phyloP scores from a whole-genome alignment of 2,888 invertebrate genomes.

The Drosophila kuntzei region DNA sequence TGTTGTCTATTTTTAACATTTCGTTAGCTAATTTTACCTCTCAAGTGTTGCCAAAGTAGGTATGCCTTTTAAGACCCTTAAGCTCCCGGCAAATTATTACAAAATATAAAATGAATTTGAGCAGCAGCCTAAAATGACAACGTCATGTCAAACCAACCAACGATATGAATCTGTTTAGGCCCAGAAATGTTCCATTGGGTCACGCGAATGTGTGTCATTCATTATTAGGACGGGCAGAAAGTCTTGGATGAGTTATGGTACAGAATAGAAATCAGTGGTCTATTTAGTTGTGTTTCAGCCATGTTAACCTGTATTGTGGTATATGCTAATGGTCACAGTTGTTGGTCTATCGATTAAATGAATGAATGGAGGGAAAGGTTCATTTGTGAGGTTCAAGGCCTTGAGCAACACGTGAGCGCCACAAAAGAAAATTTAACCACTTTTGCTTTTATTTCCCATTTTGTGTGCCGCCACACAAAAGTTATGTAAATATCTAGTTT shows the following conservation, averaged over 20 bases:
- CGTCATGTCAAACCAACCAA: slow-evolving; percentile 2
- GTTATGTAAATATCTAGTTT: slow-evolving; percentile 49
- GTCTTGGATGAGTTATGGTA: slow-evolving; percentile 36
- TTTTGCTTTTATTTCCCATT: slow-evolving; percentile 51
- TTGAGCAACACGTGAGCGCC: slow-evolving; percentile 54
- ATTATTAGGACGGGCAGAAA: slow-evolving; percentile 24
- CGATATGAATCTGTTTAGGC: slow-evolving; percentile 6
- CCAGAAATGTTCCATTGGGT: slow-evolving; percentile 31
- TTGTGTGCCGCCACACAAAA: slow-evolving; percentile 25
- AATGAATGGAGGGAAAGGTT: slow-evolving; percentile 9
- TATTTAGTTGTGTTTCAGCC: slow-evolving; percentile 6
- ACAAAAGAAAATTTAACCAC: slow-evolving; percentile 36
- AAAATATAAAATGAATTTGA: slow-evolving; percentile 12
- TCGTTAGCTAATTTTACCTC: slow-evolving; percentile 4
- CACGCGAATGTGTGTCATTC: slow-evolving; percentile 39
- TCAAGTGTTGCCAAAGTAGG: too few relatives aligned
- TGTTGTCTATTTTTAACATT: background rate
- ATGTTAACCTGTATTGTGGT: slow-evolving; percentile 7
- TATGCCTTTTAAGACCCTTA: background rate
- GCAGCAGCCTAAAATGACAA: slow-evolving; percentile 1
- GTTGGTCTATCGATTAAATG: slow-evolving; percentile 45
- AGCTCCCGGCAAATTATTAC: slow-evolving; percentile 8
- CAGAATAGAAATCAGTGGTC: slow-evolving; percentile 39
- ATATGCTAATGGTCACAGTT: slow-evolving; percentile 41
- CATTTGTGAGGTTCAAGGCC: slow-evolving; percentile 54